Percentiles rank a stretch among this genome's conserved stretches.
Conservation (phyloP, 2,888 invertebrate genomes). For the Xylophagus ater region DNA sequence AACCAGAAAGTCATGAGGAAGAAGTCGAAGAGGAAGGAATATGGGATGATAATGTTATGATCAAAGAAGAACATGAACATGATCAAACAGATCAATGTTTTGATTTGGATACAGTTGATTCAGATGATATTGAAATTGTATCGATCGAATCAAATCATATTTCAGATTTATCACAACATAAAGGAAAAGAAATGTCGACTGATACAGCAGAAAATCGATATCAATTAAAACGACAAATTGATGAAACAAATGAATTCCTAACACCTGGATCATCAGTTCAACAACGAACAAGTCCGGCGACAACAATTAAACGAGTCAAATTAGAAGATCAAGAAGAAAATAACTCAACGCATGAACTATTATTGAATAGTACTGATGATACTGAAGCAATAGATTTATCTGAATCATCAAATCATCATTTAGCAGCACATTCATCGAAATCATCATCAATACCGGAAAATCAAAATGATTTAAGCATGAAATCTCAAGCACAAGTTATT, state of each 20-base stretch:
- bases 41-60: conserved; percentile 1
- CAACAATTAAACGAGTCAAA: no score
- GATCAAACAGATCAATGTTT: conserved; percentile 1
- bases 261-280: no score
- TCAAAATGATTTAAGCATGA: no score
- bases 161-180: neutral
- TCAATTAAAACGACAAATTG: no score
- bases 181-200: neutral
- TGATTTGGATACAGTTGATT: conserved; percentile 1
- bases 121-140: conserved; percentile 6
- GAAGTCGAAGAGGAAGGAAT: conserved; percentile 7
- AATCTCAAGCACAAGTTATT: no score
- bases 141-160: neutral
- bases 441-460: no score
- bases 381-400: no score
- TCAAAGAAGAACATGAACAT: conserved; percentile 2
- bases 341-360: neutral
- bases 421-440: no score
- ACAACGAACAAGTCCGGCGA: no score
- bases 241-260: no score
- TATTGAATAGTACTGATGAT: neutral
- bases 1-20: conserved; percentile 1
- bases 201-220: neutral
- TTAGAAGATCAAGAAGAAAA: neutral
- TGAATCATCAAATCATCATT: no score